Evolutionary conservation across 2,797 vertebrate species (phyloP).

Genomic region (Manis pentadactyla): DNA sequence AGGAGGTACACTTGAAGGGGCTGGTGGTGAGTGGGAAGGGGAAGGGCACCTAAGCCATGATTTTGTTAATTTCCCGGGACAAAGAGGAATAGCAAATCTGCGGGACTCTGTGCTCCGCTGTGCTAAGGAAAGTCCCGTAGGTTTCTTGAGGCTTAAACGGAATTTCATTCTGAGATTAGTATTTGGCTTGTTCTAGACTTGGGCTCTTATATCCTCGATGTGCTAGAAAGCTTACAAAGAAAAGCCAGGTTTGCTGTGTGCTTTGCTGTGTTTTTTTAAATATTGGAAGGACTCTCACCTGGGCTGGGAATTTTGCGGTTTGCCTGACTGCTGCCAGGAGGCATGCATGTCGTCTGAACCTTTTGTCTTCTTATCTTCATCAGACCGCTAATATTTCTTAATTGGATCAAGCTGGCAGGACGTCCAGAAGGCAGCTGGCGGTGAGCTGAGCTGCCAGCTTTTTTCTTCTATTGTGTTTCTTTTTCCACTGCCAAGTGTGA

Average conservation of each 20-base stretch:
- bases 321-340: neutral
- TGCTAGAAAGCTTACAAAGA: neutral
- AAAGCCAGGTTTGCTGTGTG: neutral
- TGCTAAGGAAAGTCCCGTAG: neutral
- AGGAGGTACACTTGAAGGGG: neutral
- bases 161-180: conserved; percentile 17
- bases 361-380: conserved; percentile 32
- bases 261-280: neutral
- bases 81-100: neutral
- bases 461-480: conserved; percentile 39
- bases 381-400: conserved; percentile 5
- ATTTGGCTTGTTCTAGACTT: neutral
- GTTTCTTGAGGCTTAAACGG: neutral
- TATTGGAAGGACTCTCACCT: neutral
- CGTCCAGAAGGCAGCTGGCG: conserved; percentile 36
- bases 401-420: neutral
- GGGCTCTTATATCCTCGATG: neutral
- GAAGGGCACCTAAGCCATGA: neutral
- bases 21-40: neutral
- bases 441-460: conserved; percentile 61
- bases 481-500: conserved; percentile 8
- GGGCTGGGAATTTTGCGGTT: neutral
- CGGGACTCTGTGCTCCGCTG: neutral
- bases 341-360: neutral
- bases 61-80: neutral